Evolutionary conservation across 2,797 vertebrate genomes (phyloP).

Genomic region (Ibycter americanus): DNA sequence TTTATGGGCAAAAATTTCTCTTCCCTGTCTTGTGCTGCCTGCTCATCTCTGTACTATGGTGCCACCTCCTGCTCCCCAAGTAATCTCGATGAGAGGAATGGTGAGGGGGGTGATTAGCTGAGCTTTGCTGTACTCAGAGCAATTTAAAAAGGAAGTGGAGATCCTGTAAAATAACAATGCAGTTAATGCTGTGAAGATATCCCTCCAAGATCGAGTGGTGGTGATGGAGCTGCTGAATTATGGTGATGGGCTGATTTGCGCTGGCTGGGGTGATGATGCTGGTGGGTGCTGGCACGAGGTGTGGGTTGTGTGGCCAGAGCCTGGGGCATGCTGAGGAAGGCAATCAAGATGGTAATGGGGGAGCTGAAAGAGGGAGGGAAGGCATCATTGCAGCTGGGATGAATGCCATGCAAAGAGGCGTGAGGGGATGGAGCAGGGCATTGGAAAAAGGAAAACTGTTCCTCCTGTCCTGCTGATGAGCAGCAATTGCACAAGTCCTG

Average conservation of each 20-base stretch:
- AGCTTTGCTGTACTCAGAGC: background rate
- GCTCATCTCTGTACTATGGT: background rate
- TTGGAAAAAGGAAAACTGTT: background rate
- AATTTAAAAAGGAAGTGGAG: background rate
- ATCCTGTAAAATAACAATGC: background rate
- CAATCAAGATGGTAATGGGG: background rate
- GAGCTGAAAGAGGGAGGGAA: background rate
- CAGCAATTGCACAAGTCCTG: background rate
- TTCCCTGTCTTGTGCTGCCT: background rate
- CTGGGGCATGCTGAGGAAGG: background rate
- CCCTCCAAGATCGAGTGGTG: background rate
- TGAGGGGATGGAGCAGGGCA: accelerated
- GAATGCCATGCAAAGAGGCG: background rate
- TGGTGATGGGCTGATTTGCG: background rate
- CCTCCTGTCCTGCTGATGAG: background rate
- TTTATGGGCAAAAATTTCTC: background rate
- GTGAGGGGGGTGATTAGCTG: background rate
- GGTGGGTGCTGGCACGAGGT: background rate
- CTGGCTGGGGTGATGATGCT: background rate
- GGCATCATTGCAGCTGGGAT: background rate
- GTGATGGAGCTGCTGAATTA: background rate
- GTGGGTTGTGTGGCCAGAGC: background rate
- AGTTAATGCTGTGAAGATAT: background rate
- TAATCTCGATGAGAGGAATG: background rate
- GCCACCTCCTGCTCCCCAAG: background rate